Base-by-base conservation (phyloP, 2,113 vertebrate species). In the Catagonus wagneri region DNA sequence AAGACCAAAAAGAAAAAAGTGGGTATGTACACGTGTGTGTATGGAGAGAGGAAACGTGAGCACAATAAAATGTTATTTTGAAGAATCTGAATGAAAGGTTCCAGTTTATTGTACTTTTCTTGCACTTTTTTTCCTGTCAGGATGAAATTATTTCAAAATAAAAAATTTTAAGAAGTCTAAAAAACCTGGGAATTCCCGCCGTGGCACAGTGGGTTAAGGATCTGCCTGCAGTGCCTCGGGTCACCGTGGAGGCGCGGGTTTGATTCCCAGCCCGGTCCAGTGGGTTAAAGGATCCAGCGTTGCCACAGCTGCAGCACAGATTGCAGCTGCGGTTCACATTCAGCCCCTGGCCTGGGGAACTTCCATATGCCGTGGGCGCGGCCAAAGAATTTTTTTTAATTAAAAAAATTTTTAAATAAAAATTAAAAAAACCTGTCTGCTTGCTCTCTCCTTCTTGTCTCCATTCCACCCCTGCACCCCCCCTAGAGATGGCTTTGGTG, bases 101-200 rank as follows among this genome's bases (percentile, higher is more conserved):
- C 65, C 29, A 6, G 76, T 32, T 34, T 17, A 8, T 25, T 52
- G 8, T 50, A 16, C 44, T 88, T 86, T n/a, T 27, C 50, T 88
- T n/a, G 29, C 50, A 63, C 68, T 36, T 86, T 75, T 68, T 66
- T 44, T n/a, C n/a, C 54, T 75, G 61, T 34, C 80, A 89, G 29
- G 39, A 56, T 68, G n/a, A 83, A 83, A 88, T 78, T 58, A 61
- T 80, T 88, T 63, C 52, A 39, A 89, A 84, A 60, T 79, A 68
- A 71, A 71, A 61, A 34, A 5, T 74, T 44, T 23, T 72, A 54
- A 34, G 50, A 61, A 39, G 63, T n/a, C 44, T 65, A n/a, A 83
- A 58, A 66, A 36, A 25, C 19, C 63, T 0, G 5, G n/a, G n/a
- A n/a, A n/a, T n/a, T n/a, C n/a, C n/a, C n/a, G n/a, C n/a, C n/a